phyloP scores from a whole-genome alignment of 2,888 invertebrate species.

The Gortyna flavago region DNA sequence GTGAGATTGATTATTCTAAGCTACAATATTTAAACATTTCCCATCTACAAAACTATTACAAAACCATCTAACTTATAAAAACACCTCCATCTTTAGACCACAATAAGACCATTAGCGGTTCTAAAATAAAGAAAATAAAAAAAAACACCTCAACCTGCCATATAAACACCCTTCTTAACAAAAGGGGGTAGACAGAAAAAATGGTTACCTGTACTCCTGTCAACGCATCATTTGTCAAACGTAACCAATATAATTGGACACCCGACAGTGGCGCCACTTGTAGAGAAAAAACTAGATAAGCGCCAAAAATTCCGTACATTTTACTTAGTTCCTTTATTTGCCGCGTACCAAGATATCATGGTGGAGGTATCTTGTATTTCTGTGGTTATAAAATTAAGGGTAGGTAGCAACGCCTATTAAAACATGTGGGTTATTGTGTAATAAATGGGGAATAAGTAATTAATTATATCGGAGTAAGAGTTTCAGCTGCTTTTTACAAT shows the following conservation, averaged over 20 bases:
- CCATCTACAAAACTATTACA: not conserved
- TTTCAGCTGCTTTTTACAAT: not conserved
- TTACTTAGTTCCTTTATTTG: conserved; percentile 24
- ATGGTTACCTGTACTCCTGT: conserved; percentile 73
- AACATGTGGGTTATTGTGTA: conserved; percentile 16
- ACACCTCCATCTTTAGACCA: not conserved
- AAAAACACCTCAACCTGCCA: conserved; percentile 27
- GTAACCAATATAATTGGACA: conserved; percentile 20
- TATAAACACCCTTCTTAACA: conserved; percentile 43
- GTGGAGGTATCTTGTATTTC: not conserved
- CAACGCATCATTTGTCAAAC: conserved; percentile 81
- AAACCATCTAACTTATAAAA: conserved; percentile 10
- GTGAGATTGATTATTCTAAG: too few species aligned
- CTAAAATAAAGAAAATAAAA: conserved; percentile 47
- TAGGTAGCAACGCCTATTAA: conserved; percentile 27
- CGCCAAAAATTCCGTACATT: conserved; percentile 18
- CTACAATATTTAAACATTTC: not conserved
- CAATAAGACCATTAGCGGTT: conserved; percentile 57
- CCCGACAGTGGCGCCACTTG: conserved; percentile 40
- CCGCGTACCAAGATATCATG: conserved; percentile 14
- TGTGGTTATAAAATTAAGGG: not conserved
- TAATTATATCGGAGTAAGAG: conserved; percentile 5
- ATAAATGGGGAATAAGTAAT: conserved; percentile 24
- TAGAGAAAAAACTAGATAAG: not conserved
- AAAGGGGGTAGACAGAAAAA: conserved; percentile 61